Percentiles rank a stretch among this genome's conserved stretches.
These are phyloP conservation scores for Xiphorhynchus elegans DNA, from an alignment of 2,113 vertebrate genomes.

Conservation along the genomic window DNA sequence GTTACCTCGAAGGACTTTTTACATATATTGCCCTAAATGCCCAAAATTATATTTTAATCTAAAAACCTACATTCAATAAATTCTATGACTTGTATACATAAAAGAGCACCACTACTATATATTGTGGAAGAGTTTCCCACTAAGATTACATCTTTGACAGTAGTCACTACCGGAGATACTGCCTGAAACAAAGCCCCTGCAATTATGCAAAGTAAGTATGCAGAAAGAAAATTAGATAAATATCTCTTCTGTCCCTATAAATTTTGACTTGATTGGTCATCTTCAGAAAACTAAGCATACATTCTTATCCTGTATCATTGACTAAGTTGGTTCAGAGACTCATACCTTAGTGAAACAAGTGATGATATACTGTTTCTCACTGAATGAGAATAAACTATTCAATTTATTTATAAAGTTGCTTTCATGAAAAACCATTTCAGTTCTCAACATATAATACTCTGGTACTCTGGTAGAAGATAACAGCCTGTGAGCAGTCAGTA, in stretches of 20 bases:
- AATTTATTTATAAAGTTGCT: background rate
- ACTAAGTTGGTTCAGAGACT: background rate
- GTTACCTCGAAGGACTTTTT: background rate
- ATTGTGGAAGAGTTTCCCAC: background rate
- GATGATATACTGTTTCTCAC: background rate
- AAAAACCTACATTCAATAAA: background rate
- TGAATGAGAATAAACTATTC: background rate
- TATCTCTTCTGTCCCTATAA: background rate
- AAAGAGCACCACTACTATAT: background rate
- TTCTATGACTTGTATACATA: background rate
- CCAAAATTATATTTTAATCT: background rate
- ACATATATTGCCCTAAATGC: background rate
- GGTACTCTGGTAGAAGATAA: background rate
- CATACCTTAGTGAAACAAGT: background rate
- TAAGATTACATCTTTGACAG: background rate
- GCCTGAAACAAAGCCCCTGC: background rate
- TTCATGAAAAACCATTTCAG: background rate
- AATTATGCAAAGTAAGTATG: background rate
- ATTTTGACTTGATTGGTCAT: background rate
- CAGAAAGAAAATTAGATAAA: background rate
- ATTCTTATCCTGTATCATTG: background rate
- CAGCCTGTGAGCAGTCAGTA: background rate
- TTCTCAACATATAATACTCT: background rate
- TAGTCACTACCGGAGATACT: background rate
- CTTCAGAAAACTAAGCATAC: background rate